Evolutionary conservation across 1,140 invertebrate species (phyloP).

Genomic region (Archegozetes longisetosus): DNA sequence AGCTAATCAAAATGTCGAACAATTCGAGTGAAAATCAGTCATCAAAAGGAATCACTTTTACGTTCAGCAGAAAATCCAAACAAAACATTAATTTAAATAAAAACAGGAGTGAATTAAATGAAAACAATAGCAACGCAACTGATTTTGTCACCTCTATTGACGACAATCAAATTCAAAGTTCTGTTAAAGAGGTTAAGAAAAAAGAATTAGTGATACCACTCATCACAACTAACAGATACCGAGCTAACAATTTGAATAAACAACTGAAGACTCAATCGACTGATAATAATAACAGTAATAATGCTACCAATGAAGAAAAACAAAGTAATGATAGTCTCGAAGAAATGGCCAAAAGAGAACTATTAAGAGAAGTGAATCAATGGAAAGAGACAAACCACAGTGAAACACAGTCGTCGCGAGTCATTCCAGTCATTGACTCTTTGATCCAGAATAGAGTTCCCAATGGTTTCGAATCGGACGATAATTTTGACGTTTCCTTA

Average conservation of each 20-base stretch:
- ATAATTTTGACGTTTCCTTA: constrained; percentile 32
- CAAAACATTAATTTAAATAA: neutral
- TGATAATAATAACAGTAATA: constrained; percentile 20
- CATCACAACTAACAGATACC: constrained; percentile 29
- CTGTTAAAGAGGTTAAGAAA: constrained; percentile 19
- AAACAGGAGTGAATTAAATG: neutral
- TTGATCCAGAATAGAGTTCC: constrained; percentile 33
- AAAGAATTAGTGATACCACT: constrained; percentile 32
- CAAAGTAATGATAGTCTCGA: constrained; percentile 21
- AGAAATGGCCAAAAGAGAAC: constrained; percentile 27
- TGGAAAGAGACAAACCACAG: constrained; percentile 26
- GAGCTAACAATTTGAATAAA: constrained; percentile 4
- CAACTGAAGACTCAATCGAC: constrained; percentile 18
- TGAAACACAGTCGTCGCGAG: constrained; percentile 22
- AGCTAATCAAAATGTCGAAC: neutral
- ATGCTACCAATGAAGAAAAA: constrained; percentile 17
- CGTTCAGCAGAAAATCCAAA: neutral
- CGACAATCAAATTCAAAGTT: constrained; percentile 15
- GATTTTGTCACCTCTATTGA: constrained; percentile 19
- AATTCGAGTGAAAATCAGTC: neutral
- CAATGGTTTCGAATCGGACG: constrained; percentile 34
- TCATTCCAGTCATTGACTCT: constrained; percentile 29
- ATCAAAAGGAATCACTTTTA: neutral
- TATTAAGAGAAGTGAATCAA: constrained; percentile 27
- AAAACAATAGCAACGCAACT: constrained; percentile 7